Evolutionary conservation across 2,888 invertebrate species (phyloP), one percentile per base, ranked within the genome.

Genomic region (Dione juno): DNA sequence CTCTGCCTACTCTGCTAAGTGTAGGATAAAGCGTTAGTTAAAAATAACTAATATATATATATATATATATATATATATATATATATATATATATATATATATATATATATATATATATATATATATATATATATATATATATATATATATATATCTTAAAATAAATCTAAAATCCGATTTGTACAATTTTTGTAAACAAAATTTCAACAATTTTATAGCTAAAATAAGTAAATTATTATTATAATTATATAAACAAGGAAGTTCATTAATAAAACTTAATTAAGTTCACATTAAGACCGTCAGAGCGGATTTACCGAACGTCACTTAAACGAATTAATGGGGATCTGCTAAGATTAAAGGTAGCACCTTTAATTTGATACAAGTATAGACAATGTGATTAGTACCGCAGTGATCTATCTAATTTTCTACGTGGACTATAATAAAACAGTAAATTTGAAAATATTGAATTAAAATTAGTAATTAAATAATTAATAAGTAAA

Each of bases 181-280:
- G n/a, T n/a, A n/a, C n/a, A n/a, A 28, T 28, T 28, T 28, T 28
- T 28, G 5, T 28, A 28, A n/a, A n/a, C n/a, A n/a, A 28, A 48
- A 52, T 53, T 35, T 28, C 8, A 28, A 53, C 13, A 54, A 40
- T 10, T 37, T 57, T 16, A 16, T 16, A 11, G 7, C 14, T 14
- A 45, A 61, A 45, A 61, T 61, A 65, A 69, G 40, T 13, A 69
- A 67, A 58, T 58, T 59, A 59, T 75, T 74, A 76, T 77, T 71
- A 77, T 70, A 75, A 77, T 77, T 79, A 77, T 75, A 75, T 72
- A 67, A 73, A 71, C 73, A 76, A 75, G 77, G 79, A 80, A 81
- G 84, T 86, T 87, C 85, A 88, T 89, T 89, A 88, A 88, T 88
- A 83, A 85, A 86, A 88, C 83, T 88, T 89, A 90, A 90, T 90